Conservation (phyloP, 2,888 invertebrate genomes). For the Dimorphilus gyrociliatus region DNA sequence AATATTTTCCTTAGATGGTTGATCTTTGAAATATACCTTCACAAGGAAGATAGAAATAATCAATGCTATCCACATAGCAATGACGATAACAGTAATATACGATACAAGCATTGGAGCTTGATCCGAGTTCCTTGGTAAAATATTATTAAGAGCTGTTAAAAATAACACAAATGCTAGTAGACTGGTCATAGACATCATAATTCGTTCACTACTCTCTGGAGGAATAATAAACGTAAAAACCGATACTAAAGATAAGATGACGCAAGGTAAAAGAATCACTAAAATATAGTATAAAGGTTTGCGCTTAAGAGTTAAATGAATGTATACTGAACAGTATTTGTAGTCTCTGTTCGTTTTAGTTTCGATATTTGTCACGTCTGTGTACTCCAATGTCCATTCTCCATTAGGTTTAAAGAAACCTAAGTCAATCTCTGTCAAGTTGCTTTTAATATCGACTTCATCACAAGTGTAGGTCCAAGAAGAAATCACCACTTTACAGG, state of each 20-base stretch:
- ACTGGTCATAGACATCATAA: conserved; percentile 1
- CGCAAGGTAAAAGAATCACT: conserved; percentile 3
- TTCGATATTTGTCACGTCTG: too few relatives aligned
- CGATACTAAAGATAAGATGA: conserved; percentile 1
- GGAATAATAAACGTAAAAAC: conserved; percentile 2
- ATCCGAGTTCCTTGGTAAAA: too few relatives aligned
- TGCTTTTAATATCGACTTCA: not conserved
- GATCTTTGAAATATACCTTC: too few relatives aligned
- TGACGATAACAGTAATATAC: too few relatives aligned
- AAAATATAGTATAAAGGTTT: conserved; percentile 4
- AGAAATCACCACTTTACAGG: conserved; percentile 1
- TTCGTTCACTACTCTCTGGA: conserved; percentile 1
- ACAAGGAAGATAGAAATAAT: too few relatives aligned
- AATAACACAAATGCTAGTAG: conserved; percentile 3
- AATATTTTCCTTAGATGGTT: too few relatives aligned
- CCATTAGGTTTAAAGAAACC: not conserved
- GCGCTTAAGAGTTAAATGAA: conserved; percentile 1
- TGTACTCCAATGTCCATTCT: too few relatives aligned
- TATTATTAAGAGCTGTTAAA: conserved; percentile 3
- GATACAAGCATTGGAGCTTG: too few relatives aligned
- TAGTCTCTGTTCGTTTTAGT: too few relatives aligned
- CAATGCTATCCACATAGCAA: too few relatives aligned
- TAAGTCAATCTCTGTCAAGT: not conserved
- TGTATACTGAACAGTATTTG: too few relatives aligned
- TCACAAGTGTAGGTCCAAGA: conserved; percentile 2